A percentile compares a stretch with the other conserved stretches of the same genome.
Evolutionary conservation across 2,113 vertebrate genomes (phyloP).

Genomic region (Serinus canaria): DNA sequence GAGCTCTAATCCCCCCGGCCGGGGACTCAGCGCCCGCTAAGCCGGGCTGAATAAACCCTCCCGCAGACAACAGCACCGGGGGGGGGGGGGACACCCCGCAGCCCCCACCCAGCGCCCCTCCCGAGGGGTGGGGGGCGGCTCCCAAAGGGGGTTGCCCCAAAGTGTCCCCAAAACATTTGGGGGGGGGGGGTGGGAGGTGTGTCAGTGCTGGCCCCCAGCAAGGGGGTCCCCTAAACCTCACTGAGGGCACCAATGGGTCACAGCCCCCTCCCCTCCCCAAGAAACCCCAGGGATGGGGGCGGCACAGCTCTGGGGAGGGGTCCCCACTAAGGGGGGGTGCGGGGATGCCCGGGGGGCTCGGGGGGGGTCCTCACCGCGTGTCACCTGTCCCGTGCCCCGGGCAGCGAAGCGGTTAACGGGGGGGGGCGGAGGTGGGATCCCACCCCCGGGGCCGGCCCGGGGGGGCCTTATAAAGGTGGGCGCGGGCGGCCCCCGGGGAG

Average conservation of each 20-base stretch:
- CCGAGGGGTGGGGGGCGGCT: background rate
- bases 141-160: background rate
- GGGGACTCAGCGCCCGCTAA: slow-evolving; percentile 29
- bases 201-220: background rate
- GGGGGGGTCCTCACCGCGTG: accelerated
- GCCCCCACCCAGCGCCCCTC: background rate
- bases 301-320: background rate
- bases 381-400: background rate
- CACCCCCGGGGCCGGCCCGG: slow-evolving; percentile 46
- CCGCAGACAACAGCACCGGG: background rate
- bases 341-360: background rate
- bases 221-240: background rate
- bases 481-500: background rate
- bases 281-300: background rate
- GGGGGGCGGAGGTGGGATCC: background rate
- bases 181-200: background rate
- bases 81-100: background rate
- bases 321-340: background rate
- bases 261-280: background rate
- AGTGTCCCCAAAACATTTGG: background rate
- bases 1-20: slow-evolving; percentile 26
- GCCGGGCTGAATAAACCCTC: slow-evolving; percentile 17
- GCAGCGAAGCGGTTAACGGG: slow-evolving; percentile 64
- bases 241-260: background rate
- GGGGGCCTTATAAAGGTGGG: slow-evolving; percentile 70